These are phyloP conservation scores for Chlorospingus flavigularis DNA, from an alignment of 2,797 vertebrate species.

Conservation along the genomic window DNA sequence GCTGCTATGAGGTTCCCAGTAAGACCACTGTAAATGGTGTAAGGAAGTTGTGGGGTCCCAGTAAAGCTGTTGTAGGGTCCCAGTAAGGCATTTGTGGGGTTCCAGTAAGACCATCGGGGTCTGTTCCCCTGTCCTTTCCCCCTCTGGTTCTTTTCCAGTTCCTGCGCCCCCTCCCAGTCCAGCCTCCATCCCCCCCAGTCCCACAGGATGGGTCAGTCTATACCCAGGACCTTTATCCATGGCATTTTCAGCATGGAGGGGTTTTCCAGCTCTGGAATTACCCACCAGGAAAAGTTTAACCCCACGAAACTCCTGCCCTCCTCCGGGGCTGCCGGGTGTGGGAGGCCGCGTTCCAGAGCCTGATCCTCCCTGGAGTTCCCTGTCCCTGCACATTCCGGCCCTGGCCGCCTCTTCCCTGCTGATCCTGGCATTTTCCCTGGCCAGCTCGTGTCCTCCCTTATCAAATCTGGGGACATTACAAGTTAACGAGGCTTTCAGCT, in stretches of 20 bases:
- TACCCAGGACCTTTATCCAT: accelerated
- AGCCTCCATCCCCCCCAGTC: accelerated
- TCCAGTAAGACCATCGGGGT: accelerated
- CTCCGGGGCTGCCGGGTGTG: accelerated
- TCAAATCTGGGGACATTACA: not conserved
- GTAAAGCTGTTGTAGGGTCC: accelerated
- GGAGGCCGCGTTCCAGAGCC: not conserved
- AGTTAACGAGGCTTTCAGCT: conserved; percentile 1
- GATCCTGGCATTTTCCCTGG: accelerated
- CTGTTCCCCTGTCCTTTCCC: accelerated
- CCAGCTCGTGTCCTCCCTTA: not conserved
- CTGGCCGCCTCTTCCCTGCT: not conserved
- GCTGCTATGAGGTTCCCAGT: accelerated
- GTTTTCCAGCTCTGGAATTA: not conserved
- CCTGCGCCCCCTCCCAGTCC: accelerated
- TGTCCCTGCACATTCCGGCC: not conserved
- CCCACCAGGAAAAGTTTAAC: not conserved
- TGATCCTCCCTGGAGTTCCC: not conserved
- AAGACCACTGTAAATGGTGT: too few relatives aligned
- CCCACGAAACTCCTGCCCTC: not conserved
- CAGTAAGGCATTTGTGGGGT: accelerated
- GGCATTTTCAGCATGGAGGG: accelerated
- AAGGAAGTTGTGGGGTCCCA: accelerated
- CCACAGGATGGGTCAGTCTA: accelerated
- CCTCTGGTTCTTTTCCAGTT: too few relatives aligned